These are phyloP conservation scores for Caenorhabditis sp. DNA, from an alignment of 2,888 invertebrate genomes.

Conservation along the genomic window DNA sequence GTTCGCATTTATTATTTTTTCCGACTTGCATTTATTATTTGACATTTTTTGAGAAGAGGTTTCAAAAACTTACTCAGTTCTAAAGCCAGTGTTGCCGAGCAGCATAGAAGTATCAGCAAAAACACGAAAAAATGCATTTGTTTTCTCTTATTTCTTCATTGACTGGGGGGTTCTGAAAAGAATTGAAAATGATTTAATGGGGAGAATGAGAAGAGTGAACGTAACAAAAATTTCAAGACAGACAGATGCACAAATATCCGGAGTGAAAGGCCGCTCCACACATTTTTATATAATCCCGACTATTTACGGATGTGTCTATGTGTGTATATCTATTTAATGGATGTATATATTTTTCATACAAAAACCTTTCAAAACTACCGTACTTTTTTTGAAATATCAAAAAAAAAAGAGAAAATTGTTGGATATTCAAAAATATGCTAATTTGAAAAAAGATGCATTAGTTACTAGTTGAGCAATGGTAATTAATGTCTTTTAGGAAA, in stretches of 20 bases:
- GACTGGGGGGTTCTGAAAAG: not conserved
- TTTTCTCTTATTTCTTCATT: not conserved
- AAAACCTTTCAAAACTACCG: not conserved
- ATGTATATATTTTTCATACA: not conserved
- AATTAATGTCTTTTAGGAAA: not conserved
- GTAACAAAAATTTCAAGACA: not conserved
- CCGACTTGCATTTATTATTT: not conserved
- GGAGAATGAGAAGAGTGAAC: not conserved
- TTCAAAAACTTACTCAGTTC: conserved; percentile 38
- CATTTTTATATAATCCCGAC: conserved; percentile 1
- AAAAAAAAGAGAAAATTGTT: not conserved
- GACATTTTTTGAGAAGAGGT: too few species aligned
- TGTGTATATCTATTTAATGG: not conserved
- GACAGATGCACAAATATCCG: conserved; percentile 48
- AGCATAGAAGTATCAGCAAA: not conserved
- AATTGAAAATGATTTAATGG: not conserved
- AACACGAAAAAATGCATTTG: conserved; percentile 32
- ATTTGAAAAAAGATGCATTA: not conserved
- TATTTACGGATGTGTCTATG: not conserved
- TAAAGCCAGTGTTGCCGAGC: conserved; percentile 1
- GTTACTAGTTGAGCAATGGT: not conserved
- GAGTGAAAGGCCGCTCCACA: not conserved
- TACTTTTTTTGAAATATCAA: not conserved
- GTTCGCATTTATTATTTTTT: not conserved
- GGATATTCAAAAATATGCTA: not conserved